phyloP scores from a whole-genome alignment of 2,797 vertebrate species.

The Sebastes alutus region DNA sequence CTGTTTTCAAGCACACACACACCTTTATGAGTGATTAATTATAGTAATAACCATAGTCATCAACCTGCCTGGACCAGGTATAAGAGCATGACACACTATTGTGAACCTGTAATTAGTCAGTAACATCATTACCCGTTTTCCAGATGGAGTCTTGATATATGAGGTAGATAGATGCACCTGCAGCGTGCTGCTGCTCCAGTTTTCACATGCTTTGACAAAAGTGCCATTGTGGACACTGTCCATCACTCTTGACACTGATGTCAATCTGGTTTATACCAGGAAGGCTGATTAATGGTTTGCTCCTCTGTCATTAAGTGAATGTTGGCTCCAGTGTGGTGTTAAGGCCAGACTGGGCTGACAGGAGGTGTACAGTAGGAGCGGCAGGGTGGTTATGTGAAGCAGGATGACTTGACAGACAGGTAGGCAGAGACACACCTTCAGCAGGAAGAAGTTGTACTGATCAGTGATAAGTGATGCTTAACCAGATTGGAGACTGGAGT shows the following conservation, averaged over 20 bases:
- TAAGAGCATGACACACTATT: neutral
- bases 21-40: neutral
- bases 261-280: neutral
- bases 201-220: no score
- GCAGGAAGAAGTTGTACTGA: neutral
- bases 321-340: neutral
- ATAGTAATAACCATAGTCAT: neutral
- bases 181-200: no score
- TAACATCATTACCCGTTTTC: neutral
- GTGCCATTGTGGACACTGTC: neutral
- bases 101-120: neutral
- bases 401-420: neutral
- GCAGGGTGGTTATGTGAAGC: neutral
- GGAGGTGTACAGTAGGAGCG: neutral
- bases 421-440: constrained; percentile 7
- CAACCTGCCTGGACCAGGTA: neutral
- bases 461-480: neutral
- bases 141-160: neutral
- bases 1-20: neutral
- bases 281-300: neutral
- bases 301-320: neutral
- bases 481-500: neutral
- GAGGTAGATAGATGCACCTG: neutral
- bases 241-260: neutral
- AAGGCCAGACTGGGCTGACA: neutral